Base-by-base conservation (phyloP, 2,113 vertebrate species). In the Charina bottae region DNA sequence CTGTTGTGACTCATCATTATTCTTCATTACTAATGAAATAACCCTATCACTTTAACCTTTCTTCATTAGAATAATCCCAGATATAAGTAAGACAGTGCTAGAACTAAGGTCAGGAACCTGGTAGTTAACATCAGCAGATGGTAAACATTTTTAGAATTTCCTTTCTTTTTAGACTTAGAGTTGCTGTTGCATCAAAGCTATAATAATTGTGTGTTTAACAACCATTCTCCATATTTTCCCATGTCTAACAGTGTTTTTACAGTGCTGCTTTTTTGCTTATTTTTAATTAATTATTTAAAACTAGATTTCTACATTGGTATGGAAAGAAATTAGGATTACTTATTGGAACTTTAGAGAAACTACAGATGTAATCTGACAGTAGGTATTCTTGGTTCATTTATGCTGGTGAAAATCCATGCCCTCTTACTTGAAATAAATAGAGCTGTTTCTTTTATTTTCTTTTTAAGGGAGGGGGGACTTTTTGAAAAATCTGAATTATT, bases 1-100 rank as follows among this genome's bases (percentile, higher is more conserved):
- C 62, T 78, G 46, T 95, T 95, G 64, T 94, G 84, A 91, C 12
- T 94, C 92, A 89, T 93, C 93, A 92, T 90, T 92, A 55, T 92
- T 94, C 95, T 95, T 96, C 95, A 92, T 89, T 92, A 88, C 92
- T 87, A 89, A 95, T 93, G 89, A 96, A 93, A 93, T 90, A 93
- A 93, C 90, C 89, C 92, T 91, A 68, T 58, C 68, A 93, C 92
- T 94, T 95, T 95, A 96, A 95, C 93, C 91, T 94, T 94, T 87
- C 90, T 91, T 96, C 91, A 96, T 95, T 89, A 89, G 92, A 84
- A 93, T 92, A 92, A 90, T 78, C 60, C 68, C 87, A 94, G 91
- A 92, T 89, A 85, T 96, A 93, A 93, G 87, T 93, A 85, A 94
- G 68, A 93, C 92, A 78, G 85, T 62, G 49, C 85, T 95, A 85